Evolutionary conservation across 2,888 invertebrate genomes (phyloP).

Genomic region (Teleogryllus oceanicus): DNA sequence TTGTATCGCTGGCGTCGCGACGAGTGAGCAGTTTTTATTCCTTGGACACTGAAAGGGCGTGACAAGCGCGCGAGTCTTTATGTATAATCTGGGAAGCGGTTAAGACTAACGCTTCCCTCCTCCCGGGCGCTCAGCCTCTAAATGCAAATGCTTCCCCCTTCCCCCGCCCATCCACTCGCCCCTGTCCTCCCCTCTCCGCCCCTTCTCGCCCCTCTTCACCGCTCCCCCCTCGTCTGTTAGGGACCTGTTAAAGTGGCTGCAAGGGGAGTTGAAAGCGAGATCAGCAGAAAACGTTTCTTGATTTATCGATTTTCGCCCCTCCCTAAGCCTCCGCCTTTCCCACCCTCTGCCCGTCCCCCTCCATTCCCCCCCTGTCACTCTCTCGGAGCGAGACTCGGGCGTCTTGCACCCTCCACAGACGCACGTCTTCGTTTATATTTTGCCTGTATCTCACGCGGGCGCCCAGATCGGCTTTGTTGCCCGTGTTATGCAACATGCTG

Average conservation of each 20-base stretch:
- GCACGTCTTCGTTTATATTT: background rate
- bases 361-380: background rate
- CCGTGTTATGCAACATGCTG: background rate
- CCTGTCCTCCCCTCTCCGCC: background rate
- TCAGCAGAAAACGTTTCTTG: conserved; percentile 35
- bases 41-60: conserved; percentile 18
- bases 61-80: background rate
- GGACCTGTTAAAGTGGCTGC: conserved; percentile 30
- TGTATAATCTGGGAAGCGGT: conserved; percentile 7
- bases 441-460: background rate
- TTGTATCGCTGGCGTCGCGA: background rate
- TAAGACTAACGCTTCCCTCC: background rate
- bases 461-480: too few relatives aligned
- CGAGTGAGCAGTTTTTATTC: background rate
- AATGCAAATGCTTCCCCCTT: conserved; percentile 19
- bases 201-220: background rate
- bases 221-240: background rate
- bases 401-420: background rate
- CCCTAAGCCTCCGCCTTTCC: conserved; percentile 20
- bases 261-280: conserved; percentile 25
- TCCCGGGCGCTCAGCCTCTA: background rate
- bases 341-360: conserved; percentile 4
- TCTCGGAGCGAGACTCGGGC: conserved; percentile 9
- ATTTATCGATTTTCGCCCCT: conserved; percentile 34
- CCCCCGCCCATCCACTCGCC: background rate